phyloP scores from a whole-genome alignment of 1,140 invertebrate species.

The Macrobrachium rosenbergii region DNA sequence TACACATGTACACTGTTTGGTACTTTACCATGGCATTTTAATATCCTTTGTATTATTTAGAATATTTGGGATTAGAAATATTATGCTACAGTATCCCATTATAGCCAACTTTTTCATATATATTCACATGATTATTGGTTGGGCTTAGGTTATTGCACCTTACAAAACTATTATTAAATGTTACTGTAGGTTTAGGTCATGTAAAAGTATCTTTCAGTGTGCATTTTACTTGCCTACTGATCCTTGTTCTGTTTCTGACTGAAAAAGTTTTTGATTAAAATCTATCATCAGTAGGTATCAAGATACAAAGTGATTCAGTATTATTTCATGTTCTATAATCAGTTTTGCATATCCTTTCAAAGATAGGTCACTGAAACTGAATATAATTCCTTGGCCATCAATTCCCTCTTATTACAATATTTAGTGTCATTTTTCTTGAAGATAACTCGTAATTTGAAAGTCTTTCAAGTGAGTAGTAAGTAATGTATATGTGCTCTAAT shows the following conservation, averaged over 20 bases:
- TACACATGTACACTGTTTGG: constrained; percentile 32
- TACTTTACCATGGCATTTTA: constrained; percentile 18
- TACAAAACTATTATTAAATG: too few species aligned
- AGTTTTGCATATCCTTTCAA: neutral
- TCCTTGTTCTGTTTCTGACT: neutral
- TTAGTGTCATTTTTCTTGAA: neutral
- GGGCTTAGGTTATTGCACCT: too few species aligned
- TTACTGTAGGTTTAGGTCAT: too few species aligned
- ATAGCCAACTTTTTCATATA: too few species aligned
- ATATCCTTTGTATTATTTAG: neutral
- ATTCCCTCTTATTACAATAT: constrained; percentile 1
- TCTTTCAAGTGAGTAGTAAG: constrained; percentile 28
- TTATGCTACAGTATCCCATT: too few species aligned
- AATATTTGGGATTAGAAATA: too few species aligned
- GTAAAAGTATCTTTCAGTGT: constrained; percentile 1
- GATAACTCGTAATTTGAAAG: constrained; percentile 27
- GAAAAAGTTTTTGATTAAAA: neutral
- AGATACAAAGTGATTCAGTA: neutral
- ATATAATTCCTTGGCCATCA: constrained; percentile 42
- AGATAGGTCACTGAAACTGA: too few species aligned
- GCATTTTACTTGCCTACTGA: constrained; percentile 3
- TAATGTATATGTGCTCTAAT: constrained; percentile 43
- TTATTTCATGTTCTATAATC: constrained; percentile 1
- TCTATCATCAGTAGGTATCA: neutral
- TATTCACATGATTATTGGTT: too few species aligned